Base-by-base conservation (phyloP, 2,797 vertebrate genomes). In the Limnodromus scolopaceus region DNA sequence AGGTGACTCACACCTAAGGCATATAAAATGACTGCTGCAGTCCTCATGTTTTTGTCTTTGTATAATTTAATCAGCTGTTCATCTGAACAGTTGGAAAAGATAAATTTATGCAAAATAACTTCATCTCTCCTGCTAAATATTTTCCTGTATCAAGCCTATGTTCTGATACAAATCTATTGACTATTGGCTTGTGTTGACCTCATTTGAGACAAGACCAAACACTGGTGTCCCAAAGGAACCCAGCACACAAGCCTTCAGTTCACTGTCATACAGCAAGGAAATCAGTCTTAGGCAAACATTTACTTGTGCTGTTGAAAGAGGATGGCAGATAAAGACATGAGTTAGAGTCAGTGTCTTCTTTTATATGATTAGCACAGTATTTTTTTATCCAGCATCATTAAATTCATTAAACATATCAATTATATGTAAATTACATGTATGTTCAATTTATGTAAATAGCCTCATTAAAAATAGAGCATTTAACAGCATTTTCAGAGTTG, bases 61-160 rank as follows among this genome's bases (percentile, higher is more conserved):
- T 53, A 69, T 45, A 48, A 86, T 75, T 94, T 84, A 86, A 92
- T 95, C 81, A 91, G 91, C 72, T 94, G 84, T 82, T 79, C 77
- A 92, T 70, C 46, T 45, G 30, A 95, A 91, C 77, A 94, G 89
- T 76, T 93, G 77, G 74, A 91, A 92, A 85, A 53, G 60, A 85
- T 48, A 60, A 23, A 53, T 70, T 79, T 46, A 60, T 60, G 48
- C 17, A 84, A 63, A 77, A 53, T 58, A 92, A 74, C 24, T 91
- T 92, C 6, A 70, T 10, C 36, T 68, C 55, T 80, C 53, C 54
- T 66, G 39, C 36, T 74, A 91, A 66, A 72, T 79, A 76, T 91
- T 89, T 87, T 91, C 46, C 36, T 61, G 34, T 54, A 85, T 71
- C 28, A 57, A 61, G n/a, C 38, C 38, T 23, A 43, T 79, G 79